Percentiles rank a stretch among this genome's conserved stretches.
Conservation (phyloP, 2,797 vertebrate species). For the Pipistrellus pygmaeus region DNA sequence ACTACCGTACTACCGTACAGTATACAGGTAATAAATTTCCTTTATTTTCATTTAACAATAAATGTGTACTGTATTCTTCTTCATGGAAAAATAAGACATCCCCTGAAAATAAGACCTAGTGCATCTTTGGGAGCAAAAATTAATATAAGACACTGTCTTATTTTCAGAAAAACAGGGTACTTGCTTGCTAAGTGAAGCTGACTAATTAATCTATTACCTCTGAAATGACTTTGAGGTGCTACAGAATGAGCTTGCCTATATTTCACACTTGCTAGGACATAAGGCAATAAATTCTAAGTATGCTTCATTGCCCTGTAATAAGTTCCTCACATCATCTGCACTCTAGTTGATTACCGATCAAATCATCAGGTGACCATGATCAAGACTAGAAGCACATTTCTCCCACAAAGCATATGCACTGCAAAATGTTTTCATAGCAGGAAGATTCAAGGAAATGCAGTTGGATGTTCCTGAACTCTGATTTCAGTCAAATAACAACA, state of each 20-base stretch:
- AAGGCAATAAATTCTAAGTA: conserved; percentile 60
- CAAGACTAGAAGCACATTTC: background rate
- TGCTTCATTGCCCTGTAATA: conserved; percentile 51
- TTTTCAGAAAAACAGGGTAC: background rate
- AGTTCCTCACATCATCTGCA: conserved; percentile 57
- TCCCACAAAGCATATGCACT: background rate
- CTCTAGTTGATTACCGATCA: conserved; percentile 22
- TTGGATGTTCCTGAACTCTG: conserved; percentile 22
- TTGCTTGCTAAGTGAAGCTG: conserved; percentile 41
- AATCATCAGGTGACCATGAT: background rate
- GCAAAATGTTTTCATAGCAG: background rate
- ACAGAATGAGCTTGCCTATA: conserved; percentile 24
- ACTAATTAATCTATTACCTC: conserved; percentile 55
- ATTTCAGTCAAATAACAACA: background rate
- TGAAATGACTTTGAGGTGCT: conserved; percentile 59
- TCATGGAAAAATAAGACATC: too few relatives aligned
- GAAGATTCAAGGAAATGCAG: background rate
- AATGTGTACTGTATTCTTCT: too few relatives aligned
- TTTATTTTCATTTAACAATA: too few relatives aligned
- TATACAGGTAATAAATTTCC: too few relatives aligned
- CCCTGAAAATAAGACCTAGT: too few relatives aligned
- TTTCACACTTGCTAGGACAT: conserved; percentile 58
- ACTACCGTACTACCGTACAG: too few relatives aligned
- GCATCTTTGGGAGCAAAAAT: too few relatives aligned
- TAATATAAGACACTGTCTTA: too few relatives aligned